Percentiles rank a stretch among this genome's conserved stretches.
These are phyloP conservation scores for Agrotis segetum DNA, from an alignment of 2,888 invertebrate genomes.

Conservation along the genomic window DNA sequence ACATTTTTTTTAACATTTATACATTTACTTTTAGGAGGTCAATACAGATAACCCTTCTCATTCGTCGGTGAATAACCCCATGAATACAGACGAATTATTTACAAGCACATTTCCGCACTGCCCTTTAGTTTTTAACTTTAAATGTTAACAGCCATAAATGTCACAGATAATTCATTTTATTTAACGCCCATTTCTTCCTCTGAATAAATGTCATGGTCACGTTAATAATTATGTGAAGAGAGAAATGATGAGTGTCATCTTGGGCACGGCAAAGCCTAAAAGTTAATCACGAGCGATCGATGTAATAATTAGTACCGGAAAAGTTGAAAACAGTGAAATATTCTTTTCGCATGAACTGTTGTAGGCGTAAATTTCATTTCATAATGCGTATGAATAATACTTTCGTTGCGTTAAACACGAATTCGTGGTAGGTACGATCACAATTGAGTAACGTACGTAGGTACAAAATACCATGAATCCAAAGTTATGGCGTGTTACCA, in stretches of 20 bases:
- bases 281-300: neutral
- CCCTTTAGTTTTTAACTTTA: conserved; percentile 24
- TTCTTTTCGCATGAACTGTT: conserved; percentile 19
- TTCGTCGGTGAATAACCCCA: conserved; percentile 24
- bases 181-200: neutral
- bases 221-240: conserved; percentile 14
- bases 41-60: conserved; percentile 4
- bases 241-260: neutral
- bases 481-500: neutral
- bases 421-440: neutral
- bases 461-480: neutral
- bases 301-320: conserved; percentile 7
- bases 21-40: conserved; percentile 22
- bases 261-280: neutral
- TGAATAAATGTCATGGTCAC: conserved; percentile 6
- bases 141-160: neutral
- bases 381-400: conserved; percentile 16
- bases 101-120: conserved; percentile 9
- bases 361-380: neutral
- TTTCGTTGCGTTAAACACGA: conserved; percentile 42
- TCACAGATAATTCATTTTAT: neutral
- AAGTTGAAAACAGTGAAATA: conserved; percentile 10
- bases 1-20: neutral
- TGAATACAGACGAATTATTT: neutral
- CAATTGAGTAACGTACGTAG: conserved; percentile 12